Base-by-base conservation (phyloP, 2,888 invertebrate species). In the Myopa tessellatipennis region DNA sequence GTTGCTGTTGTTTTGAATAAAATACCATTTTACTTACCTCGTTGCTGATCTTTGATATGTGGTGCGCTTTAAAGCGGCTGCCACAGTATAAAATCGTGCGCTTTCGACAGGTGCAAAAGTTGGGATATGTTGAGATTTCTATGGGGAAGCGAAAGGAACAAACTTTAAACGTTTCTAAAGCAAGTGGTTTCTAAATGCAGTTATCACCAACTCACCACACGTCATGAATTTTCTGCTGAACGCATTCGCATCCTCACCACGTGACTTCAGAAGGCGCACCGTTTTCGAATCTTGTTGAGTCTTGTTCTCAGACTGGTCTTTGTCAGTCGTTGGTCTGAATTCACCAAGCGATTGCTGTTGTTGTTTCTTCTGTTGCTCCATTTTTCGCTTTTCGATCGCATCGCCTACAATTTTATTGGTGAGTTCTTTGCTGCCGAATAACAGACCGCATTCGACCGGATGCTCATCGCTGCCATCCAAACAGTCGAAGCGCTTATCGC, bases 401-500 rank as follows among this genome's bases (percentile, higher is more conserved):
- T 83, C 85, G 81, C 85, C 85, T 65, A 88, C 84, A 80, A 89
- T 85, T 83, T 87, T 87, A 81, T 85, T 84, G 79, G 87, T 84
- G 74, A 89, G 81, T 83, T 85, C 85, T 81, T 85, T 88, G 83
- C 88, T 88, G 78, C 89, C 89, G 81, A 87, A 87, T 78, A 88
- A 85, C 83, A 88, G 84, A 79, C 90, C 90, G 82, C 90, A 90
- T 82, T 88, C 87, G 63, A 87, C 84, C 26, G 85, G 87, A 89
- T 91, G 88, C 83, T 92, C 92, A 89, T 89, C 90, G 86, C 88
- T 84, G 81, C 85, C 84, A 89, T 89, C 84, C 82, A 74, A 78
- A 81, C 92, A 92, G 82, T 92, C 91, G 7, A 8, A 18, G 63
- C 87, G 83, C 12, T 88, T 86, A 83, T 92, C 90, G 85, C 92